phyloP scores from a whole-genome alignment of 1,140 invertebrate species.

The Zaprionus capensis region DNA sequence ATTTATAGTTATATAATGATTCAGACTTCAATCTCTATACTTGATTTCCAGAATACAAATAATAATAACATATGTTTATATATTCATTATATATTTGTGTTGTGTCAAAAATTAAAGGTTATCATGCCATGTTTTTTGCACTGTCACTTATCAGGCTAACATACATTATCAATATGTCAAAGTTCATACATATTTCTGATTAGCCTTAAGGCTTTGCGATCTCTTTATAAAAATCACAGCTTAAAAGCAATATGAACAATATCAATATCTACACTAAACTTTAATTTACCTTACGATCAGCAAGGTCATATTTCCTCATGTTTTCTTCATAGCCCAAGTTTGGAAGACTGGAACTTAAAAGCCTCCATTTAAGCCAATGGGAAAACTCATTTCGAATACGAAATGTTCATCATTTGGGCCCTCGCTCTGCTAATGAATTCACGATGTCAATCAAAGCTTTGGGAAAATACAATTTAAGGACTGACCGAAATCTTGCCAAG shows the following conservation, averaged over 20 bases:
- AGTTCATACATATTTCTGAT: no score
- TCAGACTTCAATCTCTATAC: background rate
- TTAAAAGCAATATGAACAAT: no score
- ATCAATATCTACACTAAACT: no score
- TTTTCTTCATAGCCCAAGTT: background rate
- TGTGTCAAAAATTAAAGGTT: background rate
- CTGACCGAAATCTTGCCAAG: slow-evolving; percentile 11
- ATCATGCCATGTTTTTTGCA: background rate
- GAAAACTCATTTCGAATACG: slow-evolving; percentile 10
- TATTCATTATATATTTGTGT: no score
- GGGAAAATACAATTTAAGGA: slow-evolving; percentile 30
- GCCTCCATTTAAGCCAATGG: background rate
- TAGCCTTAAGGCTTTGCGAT: no score
- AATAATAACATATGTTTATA: no score
- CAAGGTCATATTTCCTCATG: background rate
- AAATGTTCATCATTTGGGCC: slow-evolving; percentile 3
- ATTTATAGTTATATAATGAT: background rate
- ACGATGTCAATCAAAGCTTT: slow-evolving; percentile 24
- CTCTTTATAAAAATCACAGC: no score
- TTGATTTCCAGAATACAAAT: background rate
- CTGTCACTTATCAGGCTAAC: no score
- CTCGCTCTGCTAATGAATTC: slow-evolving; percentile 28
- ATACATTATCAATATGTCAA: no score
- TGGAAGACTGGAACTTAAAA: background rate
- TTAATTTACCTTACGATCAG: background rate